phyloP scores from a whole-genome alignment of 1,140 invertebrate genomes.

The Anthonomus grandis region DNA sequence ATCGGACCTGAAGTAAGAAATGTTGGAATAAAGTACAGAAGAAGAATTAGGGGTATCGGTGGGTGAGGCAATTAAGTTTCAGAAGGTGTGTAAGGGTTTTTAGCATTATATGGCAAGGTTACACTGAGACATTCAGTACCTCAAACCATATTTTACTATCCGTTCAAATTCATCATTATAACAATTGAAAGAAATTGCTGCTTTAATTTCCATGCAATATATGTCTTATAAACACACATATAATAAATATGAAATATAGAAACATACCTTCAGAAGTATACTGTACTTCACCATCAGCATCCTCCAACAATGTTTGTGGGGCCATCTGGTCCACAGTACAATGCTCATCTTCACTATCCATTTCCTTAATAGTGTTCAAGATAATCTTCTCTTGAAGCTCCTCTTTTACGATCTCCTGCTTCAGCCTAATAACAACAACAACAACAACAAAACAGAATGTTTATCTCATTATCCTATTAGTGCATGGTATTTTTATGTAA shows the following conservation, averaged over 20 bases:
- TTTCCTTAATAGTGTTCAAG: constrained; percentile 38
- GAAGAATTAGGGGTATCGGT: too few species aligned
- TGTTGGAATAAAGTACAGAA: too few species aligned
- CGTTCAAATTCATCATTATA: constrained; percentile 21
- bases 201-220: too few species aligned
- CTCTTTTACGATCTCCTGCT: too few species aligned
- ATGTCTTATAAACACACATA: too few species aligned
- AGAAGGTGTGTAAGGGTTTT: constrained; percentile 20
- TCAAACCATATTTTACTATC: constrained; percentile 26
- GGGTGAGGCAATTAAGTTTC: constrained; percentile 11
- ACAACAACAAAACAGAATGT: constrained; percentile 5
- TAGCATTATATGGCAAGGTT: constrained; percentile 20
- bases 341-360: constrained; percentile 47
- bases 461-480: constrained; percentile 24
- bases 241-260: too few species aligned
- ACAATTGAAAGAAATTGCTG: neutral
- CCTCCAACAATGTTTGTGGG: constrained; percentile 46
- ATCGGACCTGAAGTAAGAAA: constrained; percentile 35
- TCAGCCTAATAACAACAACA: constrained; percentile 9
- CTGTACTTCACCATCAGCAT: constrained; percentile 43
- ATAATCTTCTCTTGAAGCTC: constrained; percentile 44
- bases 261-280: constrained; percentile 45
- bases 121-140: constrained; percentile 20
- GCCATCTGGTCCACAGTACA: constrained; percentile 45
- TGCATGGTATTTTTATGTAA: constrained; percentile 24